phyloP scores from a whole-genome alignment of 2,113 vertebrate genomes.

The Rhinolophus ferrumequinum region DNA sequence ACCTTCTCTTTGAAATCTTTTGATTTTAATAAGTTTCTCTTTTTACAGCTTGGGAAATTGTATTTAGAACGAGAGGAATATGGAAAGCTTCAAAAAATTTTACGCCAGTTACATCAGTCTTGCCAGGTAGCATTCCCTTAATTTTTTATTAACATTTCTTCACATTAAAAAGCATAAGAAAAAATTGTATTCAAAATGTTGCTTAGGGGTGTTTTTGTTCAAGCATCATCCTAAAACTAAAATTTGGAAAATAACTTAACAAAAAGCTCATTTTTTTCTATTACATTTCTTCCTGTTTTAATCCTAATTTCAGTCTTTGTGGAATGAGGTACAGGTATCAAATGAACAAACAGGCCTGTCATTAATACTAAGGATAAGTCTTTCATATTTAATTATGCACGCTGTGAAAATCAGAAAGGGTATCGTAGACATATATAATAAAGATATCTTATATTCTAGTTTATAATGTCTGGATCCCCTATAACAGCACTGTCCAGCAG shows the following conservation, averaged over 20 bases:
- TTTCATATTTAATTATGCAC: neutral
- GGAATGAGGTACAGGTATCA: neutral
- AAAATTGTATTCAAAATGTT: constrained; percentile 24
- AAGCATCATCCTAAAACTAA: neutral
- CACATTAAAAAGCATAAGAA: constrained; percentile 6
- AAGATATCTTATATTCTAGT: neutral
- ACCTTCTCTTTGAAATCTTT: constrained; percentile 50
- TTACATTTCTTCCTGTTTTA: constrained; percentile 37
- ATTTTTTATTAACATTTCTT: constrained; percentile 42
- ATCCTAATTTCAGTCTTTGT: constrained; percentile 47
- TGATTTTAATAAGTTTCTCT: constrained; percentile 72
- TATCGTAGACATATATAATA: neutral
- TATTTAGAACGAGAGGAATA: constrained; percentile 99
- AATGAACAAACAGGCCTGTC: neutral
- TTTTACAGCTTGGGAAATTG: constrained; percentile 95
- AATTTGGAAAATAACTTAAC: constrained; percentile 30
- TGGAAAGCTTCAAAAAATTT: constrained; percentile 98
- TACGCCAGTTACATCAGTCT: constrained; percentile 98
- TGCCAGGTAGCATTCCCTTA: constrained; percentile 92
- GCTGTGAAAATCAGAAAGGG: neutral
- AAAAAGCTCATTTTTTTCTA: neutral
- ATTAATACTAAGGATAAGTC: neutral
- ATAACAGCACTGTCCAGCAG: neutral
- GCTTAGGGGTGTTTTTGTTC: constrained; percentile 22
- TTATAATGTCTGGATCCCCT: neutral